Conservation (phyloP, 2,888 invertebrate species). For the Pterostichus niger region DNA sequence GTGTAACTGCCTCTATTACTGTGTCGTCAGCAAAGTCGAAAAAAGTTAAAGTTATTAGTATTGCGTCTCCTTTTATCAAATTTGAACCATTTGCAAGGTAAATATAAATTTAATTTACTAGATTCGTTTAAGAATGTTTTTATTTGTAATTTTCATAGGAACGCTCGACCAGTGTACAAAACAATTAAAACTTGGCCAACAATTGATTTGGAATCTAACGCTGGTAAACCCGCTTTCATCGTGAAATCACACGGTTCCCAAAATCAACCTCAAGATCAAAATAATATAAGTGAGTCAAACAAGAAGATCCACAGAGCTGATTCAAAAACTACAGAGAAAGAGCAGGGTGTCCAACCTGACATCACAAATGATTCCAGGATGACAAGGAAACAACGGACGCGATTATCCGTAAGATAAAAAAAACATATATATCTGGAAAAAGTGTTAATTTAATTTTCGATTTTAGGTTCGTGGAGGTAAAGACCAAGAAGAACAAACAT, state of each 20-base stretch:
- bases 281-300: slow-evolving; percentile 32
- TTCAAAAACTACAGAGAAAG: slow-evolving; percentile 73
- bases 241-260: slow-evolving; percentile 43
- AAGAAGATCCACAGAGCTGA: slow-evolving; percentile 68
- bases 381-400: slow-evolving; percentile 79
- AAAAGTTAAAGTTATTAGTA: slow-evolving; percentile 78
- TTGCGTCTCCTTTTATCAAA: slow-evolving; percentile 86
- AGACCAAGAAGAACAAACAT: slow-evolving; percentile 49
- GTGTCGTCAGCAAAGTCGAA: slow-evolving; percentile 69
- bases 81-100: slow-evolving; percentile 85
- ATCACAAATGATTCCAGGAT: slow-evolving; percentile 76
- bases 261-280: slow-evolving; percentile 72
- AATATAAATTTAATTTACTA: slow-evolving; percentile 68
- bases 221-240: slow-evolving; percentile 73
- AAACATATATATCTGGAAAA: background rate
- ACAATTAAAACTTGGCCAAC: slow-evolving; percentile 83
- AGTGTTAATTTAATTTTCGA: background rate
- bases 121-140: background rate
- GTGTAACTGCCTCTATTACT: slow-evolving; percentile 81
- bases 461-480: slow-evolving; percentile 62
- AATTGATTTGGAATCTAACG: slow-evolving; percentile 77
- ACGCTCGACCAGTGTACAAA: slow-evolving; percentile 82
- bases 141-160: slow-evolving; percentile 72
- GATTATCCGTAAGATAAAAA: slow-evolving; percentile 76
- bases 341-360: slow-evolving; percentile 70